phyloP scores from a whole-genome alignment of 2,113 vertebrate genomes.

The Narcine bancroftii region DNA sequence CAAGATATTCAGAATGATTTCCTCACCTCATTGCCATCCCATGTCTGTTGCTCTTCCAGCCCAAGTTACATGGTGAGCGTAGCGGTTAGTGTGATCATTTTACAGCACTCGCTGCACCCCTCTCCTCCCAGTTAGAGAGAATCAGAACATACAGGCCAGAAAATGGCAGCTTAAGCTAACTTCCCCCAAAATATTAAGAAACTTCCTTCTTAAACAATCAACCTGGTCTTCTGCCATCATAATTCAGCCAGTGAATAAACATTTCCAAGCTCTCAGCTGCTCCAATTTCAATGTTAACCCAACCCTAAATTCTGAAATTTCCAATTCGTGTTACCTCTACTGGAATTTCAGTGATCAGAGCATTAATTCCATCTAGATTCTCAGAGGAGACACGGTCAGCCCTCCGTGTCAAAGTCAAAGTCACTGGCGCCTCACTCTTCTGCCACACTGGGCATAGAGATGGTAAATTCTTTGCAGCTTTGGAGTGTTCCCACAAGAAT shows the following conservation, averaged over 20 bases:
- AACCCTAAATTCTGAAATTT: background rate
- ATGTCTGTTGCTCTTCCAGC: background rate
- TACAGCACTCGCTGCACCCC: no score
- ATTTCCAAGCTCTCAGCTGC: background rate
- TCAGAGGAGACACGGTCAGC: background rate
- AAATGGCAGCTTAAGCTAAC: background rate
- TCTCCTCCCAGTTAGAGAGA: background rate
- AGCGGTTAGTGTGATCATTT: no score
- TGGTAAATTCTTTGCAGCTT: background rate
- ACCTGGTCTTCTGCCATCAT: background rate
- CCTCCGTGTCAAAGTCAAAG: background rate
- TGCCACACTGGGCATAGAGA: background rate
- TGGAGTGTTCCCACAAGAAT: background rate
- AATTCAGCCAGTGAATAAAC: background rate
- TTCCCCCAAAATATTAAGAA: background rate
- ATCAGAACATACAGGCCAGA: background rate
- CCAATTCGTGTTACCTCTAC: background rate
- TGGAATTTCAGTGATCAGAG: background rate
- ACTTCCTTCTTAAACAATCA: background rate
- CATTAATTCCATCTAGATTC: background rate
- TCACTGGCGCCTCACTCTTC: background rate
- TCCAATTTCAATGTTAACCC: constrained; percentile 9
- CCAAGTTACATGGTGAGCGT: no score
- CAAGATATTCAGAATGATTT: background rate
- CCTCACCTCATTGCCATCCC: no score